Evolutionary conservation across 2,888 invertebrate species (phyloP).

Genomic region (Mythimna pallens): DNA sequence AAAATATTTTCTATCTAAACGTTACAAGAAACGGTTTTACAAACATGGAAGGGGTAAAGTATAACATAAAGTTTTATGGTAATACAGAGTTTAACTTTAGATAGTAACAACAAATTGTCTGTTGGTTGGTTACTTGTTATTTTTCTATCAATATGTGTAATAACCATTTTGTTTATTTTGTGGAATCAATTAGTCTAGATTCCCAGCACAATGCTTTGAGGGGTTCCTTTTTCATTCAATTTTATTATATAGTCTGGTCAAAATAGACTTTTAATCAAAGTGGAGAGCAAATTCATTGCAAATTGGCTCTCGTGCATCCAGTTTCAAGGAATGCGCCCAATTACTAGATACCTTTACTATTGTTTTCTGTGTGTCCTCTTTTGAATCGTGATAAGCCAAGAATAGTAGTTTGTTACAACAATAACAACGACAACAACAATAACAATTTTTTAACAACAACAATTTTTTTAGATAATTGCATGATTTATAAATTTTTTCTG

Average conservation of each 20-base stretch:
- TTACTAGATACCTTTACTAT: background rate
- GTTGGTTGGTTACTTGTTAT: conserved; percentile 34
- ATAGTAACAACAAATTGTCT: conserved; percentile 35
- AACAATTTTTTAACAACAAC: background rate
- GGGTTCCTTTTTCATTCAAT: conserved; percentile 10
- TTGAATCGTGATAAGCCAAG: background rate
- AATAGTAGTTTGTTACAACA: background rate
- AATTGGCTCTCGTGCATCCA: background rate
- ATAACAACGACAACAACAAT: too few species aligned
- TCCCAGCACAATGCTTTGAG: conserved; percentile 5
- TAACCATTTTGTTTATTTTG: conserved; percentile 17
- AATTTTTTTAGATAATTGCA: background rate
- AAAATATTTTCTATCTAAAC: conserved; percentile 93
- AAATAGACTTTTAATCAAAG: background rate
- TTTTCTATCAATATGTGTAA: conserved; percentile 16
- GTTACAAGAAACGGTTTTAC: conserved; percentile 94
- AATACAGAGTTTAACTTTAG: conserved; percentile 12
- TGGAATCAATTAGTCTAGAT: conserved; percentile 48
- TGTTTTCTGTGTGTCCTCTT: background rate
- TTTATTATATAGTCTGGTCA: background rate
- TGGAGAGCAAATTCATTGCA: background rate
- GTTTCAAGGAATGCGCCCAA: background rate
- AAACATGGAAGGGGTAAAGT: conserved; percentile 94
- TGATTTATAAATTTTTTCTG: background rate
- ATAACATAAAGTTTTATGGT: conserved; percentile 79